Evolutionary conservation across 2,113 vertebrate species (phyloP), one percentile per base, ranked within the genome.

Genomic region (Cepphus grylle): DNA sequence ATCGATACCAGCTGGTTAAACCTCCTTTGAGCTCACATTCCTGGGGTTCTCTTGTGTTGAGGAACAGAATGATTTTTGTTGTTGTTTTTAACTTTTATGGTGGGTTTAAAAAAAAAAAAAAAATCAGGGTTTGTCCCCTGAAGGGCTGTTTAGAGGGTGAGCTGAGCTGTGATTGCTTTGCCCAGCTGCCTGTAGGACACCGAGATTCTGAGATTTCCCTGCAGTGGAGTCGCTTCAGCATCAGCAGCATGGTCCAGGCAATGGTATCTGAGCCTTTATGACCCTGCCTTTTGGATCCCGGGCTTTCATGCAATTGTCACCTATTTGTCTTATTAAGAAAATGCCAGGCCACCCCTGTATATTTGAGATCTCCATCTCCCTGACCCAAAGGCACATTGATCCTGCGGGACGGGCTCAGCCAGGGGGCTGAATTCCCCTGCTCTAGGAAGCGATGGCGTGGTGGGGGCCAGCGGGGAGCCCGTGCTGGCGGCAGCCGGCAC

Each of bases 401-500:
- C 6, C 50, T 22, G 17, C 25, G 43, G 25, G 40, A 16, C 42
- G 30, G 36, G 52, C 20, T 85, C 69, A 67, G 26, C 13, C 30
- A 47, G n/a, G 47, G 43, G 50, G 36, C 56, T 17, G 29, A 34
- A 72, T 62, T 81, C 6, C 4, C 49, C 8, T 56, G 84, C 47
- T 45, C 25, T 56, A 29, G 25, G 49, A 74, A 69, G 20, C 1
- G 0, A 22, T 32, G 23, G 49, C 0, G 0, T 38, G 65, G 29
- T 36, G 55, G 25, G 15, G 12, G 3, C 22, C 3, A 10, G 17
- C 0, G 2, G 7, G 42, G 34, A 10, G 6, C 15, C 45, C 0
- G 3, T 38, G 56, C 40, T 71, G 56, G 26, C 3, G 2, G 47
- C 4, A 1, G 32, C 21, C 1, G 1, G 14, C 15, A 55, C 25